Conservation (phyloP, 2,797 vertebrate species). For the Cottoperca gobio region DNA sequence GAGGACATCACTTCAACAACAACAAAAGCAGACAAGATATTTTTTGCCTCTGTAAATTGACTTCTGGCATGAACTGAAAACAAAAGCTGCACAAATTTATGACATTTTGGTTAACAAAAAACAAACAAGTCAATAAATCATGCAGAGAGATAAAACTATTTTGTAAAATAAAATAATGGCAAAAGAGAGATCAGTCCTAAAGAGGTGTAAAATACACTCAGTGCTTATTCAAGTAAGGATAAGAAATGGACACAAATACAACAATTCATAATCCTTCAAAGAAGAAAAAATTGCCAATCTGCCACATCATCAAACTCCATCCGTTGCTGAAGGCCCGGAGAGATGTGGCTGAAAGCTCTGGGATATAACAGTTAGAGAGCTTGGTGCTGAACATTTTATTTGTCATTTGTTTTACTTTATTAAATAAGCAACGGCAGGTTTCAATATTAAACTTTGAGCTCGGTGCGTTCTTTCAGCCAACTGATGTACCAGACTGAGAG, state of each 20-base stretch:
- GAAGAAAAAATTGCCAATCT: neutral
- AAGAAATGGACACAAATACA: neutral
- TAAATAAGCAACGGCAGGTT: neutral
- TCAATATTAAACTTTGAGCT: neutral
- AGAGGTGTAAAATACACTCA: neutral
- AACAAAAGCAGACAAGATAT: neutral
- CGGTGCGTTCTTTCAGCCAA: neutral
- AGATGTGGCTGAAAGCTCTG: neutral
- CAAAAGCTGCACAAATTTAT: neutral
- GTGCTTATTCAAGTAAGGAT: neutral
- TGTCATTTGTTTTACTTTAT: neutral
- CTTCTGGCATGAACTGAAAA: neutral
- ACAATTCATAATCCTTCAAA: neutral
- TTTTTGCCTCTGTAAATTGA: neutral
- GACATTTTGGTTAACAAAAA: neutral
- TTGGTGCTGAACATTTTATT: no score
- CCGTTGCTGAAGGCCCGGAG: neutral
- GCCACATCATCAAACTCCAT: neutral
- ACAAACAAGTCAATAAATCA: conserved; percentile 21
- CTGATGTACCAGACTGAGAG: neutral
- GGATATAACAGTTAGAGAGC: neutral
- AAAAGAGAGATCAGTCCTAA: neutral
- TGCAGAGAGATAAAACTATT: neutral
- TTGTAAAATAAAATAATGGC: no score
- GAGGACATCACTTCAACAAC: neutral